A percentile compares a stretch with the other conserved stretches of the same genome.
Conservation (phyloP, 2,888 invertebrate species). For the Dione juno region DNA sequence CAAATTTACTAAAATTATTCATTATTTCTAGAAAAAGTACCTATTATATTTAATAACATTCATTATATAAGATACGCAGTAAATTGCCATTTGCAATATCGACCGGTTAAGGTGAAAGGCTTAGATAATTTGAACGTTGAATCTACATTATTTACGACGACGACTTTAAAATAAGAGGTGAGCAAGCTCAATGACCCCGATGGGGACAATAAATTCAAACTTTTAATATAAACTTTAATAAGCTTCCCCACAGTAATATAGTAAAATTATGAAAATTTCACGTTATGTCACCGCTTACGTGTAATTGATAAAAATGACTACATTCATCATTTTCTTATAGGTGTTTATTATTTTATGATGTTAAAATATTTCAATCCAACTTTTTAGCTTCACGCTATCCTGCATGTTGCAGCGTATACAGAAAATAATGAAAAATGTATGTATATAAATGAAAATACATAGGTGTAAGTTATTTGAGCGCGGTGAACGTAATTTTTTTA, state of each 20-base stretch:
- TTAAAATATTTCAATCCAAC: too few relatives aligned
- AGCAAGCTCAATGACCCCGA: conserved; percentile 71
- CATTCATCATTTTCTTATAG: neutral
- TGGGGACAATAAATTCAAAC: conserved; percentile 70
- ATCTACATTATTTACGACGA: conserved; percentile 6
- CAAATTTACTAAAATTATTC: neutral
- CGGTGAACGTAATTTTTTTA: too few relatives aligned
- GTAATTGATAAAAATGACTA: neutral
- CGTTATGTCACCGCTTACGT: neutral
- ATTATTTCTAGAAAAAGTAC: neutral
- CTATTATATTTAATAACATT: neutral
- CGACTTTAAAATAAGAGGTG: conserved; percentile 38
- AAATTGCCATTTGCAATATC: neutral
- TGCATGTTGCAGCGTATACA: too few relatives aligned
- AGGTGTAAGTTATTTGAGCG: too few relatives aligned
- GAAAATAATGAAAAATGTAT: too few relatives aligned
- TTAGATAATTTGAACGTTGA: conserved; percentile 1
- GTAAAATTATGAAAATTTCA: neutral
- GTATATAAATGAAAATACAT: too few relatives aligned
- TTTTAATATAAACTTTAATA: neutral
- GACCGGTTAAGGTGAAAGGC: neutral
- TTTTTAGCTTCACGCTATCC: too few relatives aligned
- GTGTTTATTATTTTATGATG: too few relatives aligned
- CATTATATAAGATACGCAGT: neutral
- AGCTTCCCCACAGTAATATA: neutral